Evolutionary conservation across 1,140 invertebrate species (phyloP).

Genomic region (Apis mellifera): DNA sequence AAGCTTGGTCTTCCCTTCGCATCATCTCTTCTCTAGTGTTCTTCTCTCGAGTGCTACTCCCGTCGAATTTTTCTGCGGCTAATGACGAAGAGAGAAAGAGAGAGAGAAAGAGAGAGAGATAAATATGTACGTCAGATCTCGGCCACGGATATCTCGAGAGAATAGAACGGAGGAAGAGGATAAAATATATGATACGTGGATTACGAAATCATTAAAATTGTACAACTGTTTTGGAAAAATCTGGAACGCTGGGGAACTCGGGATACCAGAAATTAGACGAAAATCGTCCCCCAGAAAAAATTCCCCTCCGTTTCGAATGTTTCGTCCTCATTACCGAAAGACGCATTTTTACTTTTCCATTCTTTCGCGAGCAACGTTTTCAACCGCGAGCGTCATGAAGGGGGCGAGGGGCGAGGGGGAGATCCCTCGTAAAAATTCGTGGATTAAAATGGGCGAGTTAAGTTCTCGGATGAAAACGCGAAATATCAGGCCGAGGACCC

Average conservation of each 20-base stretch:
- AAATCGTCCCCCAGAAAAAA: slow-evolving; percentile 8
- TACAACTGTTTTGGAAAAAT: neutral
- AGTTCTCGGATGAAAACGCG: slow-evolving; percentile 7
- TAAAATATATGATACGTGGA: too few relatives aligned
- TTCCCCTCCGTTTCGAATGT: neutral
- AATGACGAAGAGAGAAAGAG: too few relatives aligned
- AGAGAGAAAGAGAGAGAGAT: too few relatives aligned
- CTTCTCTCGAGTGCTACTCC: too few relatives aligned
- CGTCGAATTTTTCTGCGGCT: too few relatives aligned
- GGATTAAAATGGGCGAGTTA: slow-evolving; percentile 28
- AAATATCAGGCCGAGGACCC: slow-evolving; percentile 13
- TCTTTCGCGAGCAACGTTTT: neutral
- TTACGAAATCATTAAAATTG: slow-evolving; percentile 6
- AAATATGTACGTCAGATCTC: too few relatives aligned
- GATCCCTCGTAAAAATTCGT: neutral
- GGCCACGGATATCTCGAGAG: too few relatives aligned
- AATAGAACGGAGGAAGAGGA: too few relatives aligned
- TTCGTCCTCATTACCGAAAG: neutral
- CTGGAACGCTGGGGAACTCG: neutral
- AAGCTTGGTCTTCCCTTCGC: too few relatives aligned
- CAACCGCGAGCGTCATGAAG: neutral
- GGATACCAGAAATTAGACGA: neutral
- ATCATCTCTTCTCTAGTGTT: too few relatives aligned
- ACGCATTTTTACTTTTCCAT: neutral
- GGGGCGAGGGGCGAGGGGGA: neutral